phyloP scores from a whole-genome alignment of 2,888 invertebrate species.

The Amorpha juglandis region DNA sequence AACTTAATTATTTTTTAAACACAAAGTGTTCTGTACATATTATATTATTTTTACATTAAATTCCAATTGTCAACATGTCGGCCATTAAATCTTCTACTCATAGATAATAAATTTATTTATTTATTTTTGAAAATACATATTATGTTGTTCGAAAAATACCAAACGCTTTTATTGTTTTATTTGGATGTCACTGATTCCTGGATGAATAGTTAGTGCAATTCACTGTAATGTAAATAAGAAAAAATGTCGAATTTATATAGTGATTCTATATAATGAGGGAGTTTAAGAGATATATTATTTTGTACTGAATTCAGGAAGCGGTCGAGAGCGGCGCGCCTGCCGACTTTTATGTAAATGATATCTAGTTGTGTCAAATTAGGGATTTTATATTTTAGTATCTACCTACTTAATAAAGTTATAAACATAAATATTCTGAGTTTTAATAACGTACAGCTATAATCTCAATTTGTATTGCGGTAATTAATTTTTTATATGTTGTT shows the following conservation, averaged over 20 bases:
- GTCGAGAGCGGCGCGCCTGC: background rate
- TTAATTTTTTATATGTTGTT: slow-evolving; percentile 8
- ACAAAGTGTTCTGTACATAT: slow-evolving; percentile 15
- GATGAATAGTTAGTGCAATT: slow-evolving; percentile 29
- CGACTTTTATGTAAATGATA: slow-evolving; percentile 11
- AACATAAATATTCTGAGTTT: slow-evolving; percentile 41
- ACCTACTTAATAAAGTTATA: slow-evolving; percentile 66
- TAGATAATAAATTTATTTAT: slow-evolving; percentile 12
- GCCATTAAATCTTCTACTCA: background rate
- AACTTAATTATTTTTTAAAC: background rate
- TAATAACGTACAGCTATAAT: slow-evolving; percentile 20
- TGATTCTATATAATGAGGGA: slow-evolving; percentile 25
- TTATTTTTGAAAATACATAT: slow-evolving; percentile 1
- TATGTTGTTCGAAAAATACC: background rate
- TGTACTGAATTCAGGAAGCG: slow-evolving; percentile 30
- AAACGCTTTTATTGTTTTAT: background rate
- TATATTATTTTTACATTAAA: background rate
- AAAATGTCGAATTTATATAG: slow-evolving; percentile 58
- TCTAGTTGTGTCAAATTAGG: slow-evolving; percentile 63
- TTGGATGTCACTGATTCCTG: slow-evolving; percentile 7
- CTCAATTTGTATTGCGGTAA: background rate
- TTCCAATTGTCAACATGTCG: background rate
- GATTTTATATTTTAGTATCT: slow-evolving; percentile 64
- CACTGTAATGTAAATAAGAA: slow-evolving; percentile 57
- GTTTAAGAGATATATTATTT: slow-evolving; percentile 24